A percentile compares a stretch with the other conserved stretches of the same genome.
phyloP scores from a whole-genome alignment of 1,140 invertebrate genomes.

The Heliconius congener region DNA sequence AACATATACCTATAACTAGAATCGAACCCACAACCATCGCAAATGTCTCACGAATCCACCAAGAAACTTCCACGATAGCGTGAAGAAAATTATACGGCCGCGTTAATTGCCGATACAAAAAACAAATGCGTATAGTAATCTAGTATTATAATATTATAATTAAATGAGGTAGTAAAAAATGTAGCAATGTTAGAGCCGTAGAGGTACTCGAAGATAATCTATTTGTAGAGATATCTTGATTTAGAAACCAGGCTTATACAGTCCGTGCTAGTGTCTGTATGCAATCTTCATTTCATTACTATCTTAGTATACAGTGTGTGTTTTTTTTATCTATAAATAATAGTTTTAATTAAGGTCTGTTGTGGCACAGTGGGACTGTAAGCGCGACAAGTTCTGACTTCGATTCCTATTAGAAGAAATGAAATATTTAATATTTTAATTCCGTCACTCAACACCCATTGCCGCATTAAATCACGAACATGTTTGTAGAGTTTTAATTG shows the following conservation, averaged over 20 bases:
- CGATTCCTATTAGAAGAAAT: too few relatives aligned
- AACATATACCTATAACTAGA: background rate
- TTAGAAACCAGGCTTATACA: conserved; percentile 13
- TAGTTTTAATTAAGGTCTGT: background rate
- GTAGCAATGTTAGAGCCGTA: background rate
- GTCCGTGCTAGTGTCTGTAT: background rate
- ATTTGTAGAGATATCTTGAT: conserved; percentile 15
- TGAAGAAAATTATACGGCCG: background rate
- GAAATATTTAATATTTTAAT: too few relatives aligned
- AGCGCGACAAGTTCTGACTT: too few relatives aligned
- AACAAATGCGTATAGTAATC: conserved; percentile 2
- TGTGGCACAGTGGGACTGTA: too few relatives aligned
- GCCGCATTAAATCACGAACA: too few relatives aligned
- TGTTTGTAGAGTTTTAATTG: too few relatives aligned
- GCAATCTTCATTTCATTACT: conserved; percentile 5
- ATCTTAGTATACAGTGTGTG: background rate
- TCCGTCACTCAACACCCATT: too few relatives aligned
- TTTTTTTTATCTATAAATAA: background rate
- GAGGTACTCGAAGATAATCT: conserved; percentile 5
- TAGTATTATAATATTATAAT: background rate
- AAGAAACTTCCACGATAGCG: background rate
- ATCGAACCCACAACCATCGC: background rate
- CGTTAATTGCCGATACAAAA: conserved; percentile 1
- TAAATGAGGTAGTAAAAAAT: conserved; percentile 3
- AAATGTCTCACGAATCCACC: background rate